A percentile compares a stretch with the other conserved stretches of the same genome.
Conservation (phyloP, 1,140 invertebrate species). For the Heliothis subflexa region DNA sequence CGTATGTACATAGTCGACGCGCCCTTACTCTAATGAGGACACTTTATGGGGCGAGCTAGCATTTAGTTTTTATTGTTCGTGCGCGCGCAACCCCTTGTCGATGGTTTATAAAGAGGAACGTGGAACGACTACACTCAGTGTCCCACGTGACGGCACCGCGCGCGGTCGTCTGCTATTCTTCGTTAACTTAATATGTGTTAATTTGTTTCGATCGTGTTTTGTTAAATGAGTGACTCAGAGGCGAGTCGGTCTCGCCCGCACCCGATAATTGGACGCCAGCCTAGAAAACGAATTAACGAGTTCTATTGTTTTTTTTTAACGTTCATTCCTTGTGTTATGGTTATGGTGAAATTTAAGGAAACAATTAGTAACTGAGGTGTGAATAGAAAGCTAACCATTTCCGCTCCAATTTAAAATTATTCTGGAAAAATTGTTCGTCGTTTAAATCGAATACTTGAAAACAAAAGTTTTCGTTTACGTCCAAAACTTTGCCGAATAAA, state of each 20-base stretch:
- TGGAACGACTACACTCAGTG: conserved; percentile 66
- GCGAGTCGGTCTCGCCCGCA: conserved; percentile 68
- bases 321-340: conserved; percentile 10
- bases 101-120: conserved; percentile 75
- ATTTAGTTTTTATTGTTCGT: conserved; percentile 78
- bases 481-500: conserved; percentile 33
- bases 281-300: conserved; percentile 77
- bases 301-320: conserved; percentile 54
- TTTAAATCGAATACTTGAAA: background rate
- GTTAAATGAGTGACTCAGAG: conserved; percentile 74
- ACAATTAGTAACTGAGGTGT: conserved; percentile 39
- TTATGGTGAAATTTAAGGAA: conserved; percentile 32
- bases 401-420: conserved; percentile 1
- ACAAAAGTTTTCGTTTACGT: conserved; percentile 25
- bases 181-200: conserved; percentile 58
- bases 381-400: conserved; percentile 4
- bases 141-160: conserved; percentile 62
- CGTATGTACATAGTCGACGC: conserved; percentile 75
- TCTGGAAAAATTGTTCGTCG: background rate
- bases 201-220: conserved; percentile 61
- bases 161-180: conserved; percentile 44
- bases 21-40: conserved; percentile 83
- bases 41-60: conserved; percentile 79
- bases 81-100: conserved; percentile 78
- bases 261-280: conserved; percentile 76